A percentile compares a stretch with the other conserved stretches of the same genome.
Evolutionary conservation across 2,797 vertebrate species (phyloP).

Genomic region (Steatocranus sp.): DNA sequence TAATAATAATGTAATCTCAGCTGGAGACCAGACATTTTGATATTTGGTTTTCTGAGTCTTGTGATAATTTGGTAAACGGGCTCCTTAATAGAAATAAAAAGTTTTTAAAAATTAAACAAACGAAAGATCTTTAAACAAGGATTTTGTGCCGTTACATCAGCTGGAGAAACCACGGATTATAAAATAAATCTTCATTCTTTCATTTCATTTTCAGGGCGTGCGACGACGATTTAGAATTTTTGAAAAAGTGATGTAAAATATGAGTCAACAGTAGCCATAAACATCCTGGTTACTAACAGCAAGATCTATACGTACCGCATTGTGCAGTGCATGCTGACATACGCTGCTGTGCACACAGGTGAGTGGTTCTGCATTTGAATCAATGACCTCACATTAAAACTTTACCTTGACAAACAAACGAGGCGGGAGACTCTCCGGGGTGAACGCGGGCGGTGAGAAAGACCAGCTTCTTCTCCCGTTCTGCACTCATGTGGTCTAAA

Average conservation of each 20-base stretch:
- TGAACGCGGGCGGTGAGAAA: slow-evolving; percentile 94
- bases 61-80: background rate
- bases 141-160: accelerated
- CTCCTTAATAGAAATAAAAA: background rate
- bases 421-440: slow-evolving; percentile 96
- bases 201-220: background rate
- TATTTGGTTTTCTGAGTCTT: background rate
- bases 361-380: background rate
- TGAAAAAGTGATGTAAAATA: background rate
- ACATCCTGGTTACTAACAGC: background rate
- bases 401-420: slow-evolving; percentile 97
- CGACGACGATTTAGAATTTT: background rate
- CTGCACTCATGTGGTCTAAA: slow-evolving; percentile 79
- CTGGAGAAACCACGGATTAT: background rate
- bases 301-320: background rate
- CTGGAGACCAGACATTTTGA: background rate
- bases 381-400: background rate
- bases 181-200: background rate
- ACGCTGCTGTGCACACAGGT: background rate
- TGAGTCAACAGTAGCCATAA: background rate
- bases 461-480: slow-evolving; percentile 87
- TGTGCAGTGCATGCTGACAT: background rate
- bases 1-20: background rate
- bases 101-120: background rate
- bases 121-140: background rate